Evolutionary conservation across 2,888 invertebrate species (phyloP), one percentile per base, ranked within the genome.

Genomic region (Clusia tigrina): DNA sequence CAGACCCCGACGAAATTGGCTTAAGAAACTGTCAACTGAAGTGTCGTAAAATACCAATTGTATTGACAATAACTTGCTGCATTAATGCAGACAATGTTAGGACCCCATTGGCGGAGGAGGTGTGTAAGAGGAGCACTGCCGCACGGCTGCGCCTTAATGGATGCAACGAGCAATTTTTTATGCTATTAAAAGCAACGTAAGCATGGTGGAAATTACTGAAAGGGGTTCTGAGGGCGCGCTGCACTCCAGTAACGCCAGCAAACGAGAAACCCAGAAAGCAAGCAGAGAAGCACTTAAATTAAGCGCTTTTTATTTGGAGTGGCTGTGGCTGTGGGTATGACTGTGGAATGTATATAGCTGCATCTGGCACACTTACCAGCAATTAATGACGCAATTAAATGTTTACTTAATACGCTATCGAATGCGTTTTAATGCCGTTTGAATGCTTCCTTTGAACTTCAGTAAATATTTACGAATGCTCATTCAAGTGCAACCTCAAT

Each of bases 41-140:
- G 66, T 58, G 69, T 71, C 79, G 65, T 79, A 79, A 79, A 79
- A 77, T 71, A 71, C 69, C 74, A 65, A 79, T 79, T 78, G 74
- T 79, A 79, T 79, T 75, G 75, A 64, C 73, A 72, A 79, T 79
- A 74, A 79, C 73, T 76, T 74, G 69, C 62, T 64, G 69, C 73
- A 75, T 79, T 78, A 75, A 74, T 67, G 70, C 67, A 71, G 73
- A 79, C 73, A 78, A 76, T 74, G 73, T 78, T 72, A 73, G 71
- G 69, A 69, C 67, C 52, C 57, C 64, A 59, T 20, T 48, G 48
- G 20, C 18, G 2, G 60, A 69, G 67, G 69, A n/a, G n/a, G 60
- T 69, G 60, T 58, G 63, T 63, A 55, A 60, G 61, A 46, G 46
- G 51, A 42, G 32, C 18, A 23, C 57, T 24, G 58, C 32, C 57